These are phyloP conservation scores for Adelognathus sp. DNA, from an alignment of 2,888 invertebrate genomes.

Conservation along the genomic window DNA sequence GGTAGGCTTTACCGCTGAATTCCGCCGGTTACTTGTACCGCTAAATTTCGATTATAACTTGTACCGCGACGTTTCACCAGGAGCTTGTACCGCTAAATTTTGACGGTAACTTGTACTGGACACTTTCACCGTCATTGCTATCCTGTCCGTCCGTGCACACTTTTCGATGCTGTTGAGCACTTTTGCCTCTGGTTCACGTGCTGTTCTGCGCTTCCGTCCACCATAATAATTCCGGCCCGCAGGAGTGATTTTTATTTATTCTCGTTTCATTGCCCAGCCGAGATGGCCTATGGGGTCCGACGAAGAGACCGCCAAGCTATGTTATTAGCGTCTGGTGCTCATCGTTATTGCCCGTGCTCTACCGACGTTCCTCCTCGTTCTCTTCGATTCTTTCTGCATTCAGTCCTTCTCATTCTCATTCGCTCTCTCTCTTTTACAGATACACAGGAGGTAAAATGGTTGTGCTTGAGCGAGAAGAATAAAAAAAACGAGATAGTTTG, in stretches of 20 bases:
- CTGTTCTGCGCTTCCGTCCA: constrained; percentile 74
- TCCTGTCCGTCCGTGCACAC: background rate
- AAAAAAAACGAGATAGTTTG: constrained; percentile 48
- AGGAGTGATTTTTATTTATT: constrained; percentile 78
- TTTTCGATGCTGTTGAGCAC: background rate
- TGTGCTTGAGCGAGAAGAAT: constrained; percentile 44
- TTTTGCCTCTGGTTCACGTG: constrained; percentile 55
- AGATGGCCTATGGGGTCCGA: constrained; percentile 81
- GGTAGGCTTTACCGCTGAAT: too few species aligned
- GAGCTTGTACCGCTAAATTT: too few species aligned
- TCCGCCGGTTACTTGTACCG: too few species aligned
- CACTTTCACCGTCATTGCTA: too few species aligned
- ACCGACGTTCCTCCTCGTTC: constrained; percentile 52
- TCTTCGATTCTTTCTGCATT: constrained; percentile 52
- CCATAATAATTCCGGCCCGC: constrained; percentile 79
- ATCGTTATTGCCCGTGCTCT: constrained; percentile 78
- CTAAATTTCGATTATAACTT: too few species aligned
- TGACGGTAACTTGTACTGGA: too few species aligned
- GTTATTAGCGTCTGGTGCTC: constrained; percentile 81
- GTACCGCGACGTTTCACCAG: too few species aligned
- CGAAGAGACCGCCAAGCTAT: constrained; percentile 75
- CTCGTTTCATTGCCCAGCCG: constrained; percentile 78
- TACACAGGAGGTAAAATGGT: constrained; percentile 35
- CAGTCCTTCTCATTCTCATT: constrained; percentile 61
- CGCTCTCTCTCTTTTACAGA: constrained; percentile 1